phyloP scores from a whole-genome alignment of 35 echinoderm and acorn worm genomes.

The Apostichopus californicus region DNA sequence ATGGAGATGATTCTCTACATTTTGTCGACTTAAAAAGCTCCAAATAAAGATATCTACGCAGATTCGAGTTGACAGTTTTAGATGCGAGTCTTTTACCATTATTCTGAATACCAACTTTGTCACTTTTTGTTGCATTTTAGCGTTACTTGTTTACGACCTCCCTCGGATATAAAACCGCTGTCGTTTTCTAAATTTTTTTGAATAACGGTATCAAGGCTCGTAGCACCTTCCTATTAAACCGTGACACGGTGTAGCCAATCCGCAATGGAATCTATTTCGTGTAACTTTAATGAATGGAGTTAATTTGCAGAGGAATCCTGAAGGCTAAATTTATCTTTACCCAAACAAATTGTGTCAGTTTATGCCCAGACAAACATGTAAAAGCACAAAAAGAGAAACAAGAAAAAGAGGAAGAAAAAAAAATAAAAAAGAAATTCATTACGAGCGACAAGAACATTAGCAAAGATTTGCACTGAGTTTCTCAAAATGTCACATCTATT shows the following conservation, averaged over 20 bases:
- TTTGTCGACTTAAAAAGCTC: background rate
- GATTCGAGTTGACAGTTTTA: background rate
- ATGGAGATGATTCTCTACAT: background rate
- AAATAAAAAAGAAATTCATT: too few species aligned
- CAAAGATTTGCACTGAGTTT: background rate
- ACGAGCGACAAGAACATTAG: background rate
- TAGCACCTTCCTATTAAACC: background rate
- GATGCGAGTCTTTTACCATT: background rate
- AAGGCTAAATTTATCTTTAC: conserved; percentile 36
- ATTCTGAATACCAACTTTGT: background rate
- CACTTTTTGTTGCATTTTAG: background rate
- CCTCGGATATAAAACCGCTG: background rate
- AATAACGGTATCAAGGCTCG: too few species aligned
- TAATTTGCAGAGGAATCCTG: conserved; percentile 8
- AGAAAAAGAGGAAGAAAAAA: background rate
- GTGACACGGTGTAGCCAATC: background rate
- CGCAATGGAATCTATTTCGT: background rate
- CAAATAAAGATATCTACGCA: background rate
- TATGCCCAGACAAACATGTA: conserved; percentile 26
- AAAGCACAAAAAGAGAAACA: background rate
- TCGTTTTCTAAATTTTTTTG: background rate
- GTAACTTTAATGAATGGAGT: conserved; percentile 7
- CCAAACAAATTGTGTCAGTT: conserved; percentile 48
- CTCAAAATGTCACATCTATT: background rate
- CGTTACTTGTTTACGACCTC: background rate